Evolutionary conservation across 2,113 vertebrate genomes (phyloP), one percentile per base, ranked within the genome.

Genomic region (Trematocara stigmaticum): DNA sequence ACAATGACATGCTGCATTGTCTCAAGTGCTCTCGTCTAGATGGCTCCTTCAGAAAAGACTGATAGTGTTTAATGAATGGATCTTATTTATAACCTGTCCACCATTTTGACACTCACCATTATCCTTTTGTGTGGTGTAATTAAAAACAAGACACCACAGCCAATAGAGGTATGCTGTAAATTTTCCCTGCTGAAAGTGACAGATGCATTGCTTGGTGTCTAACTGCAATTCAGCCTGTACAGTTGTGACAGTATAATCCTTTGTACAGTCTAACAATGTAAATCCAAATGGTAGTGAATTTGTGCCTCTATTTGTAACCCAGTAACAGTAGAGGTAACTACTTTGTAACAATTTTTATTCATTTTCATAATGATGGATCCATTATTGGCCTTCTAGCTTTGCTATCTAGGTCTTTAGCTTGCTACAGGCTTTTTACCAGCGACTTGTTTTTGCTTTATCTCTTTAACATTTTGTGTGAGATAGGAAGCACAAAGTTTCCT

Each of bases 1-100:
- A 87, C 87, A 81, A 82, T 85, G 84, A 94, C 87, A 84, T 15
- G 74, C 47, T 81, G 79, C 85, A 79, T 93, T 91, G 91, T 95
- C 88, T 90, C 38, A 74, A 35, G 8, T 31, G n/a, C 4, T 42
- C 84, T 91, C 85, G 20, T 93, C 81, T 86, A 87, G 86, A 86
- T 85, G 83, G 90, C 52, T 83, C 87, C 82, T 84, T 82, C 78
- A 85, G 45, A 61, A 79, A 78, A 29, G 76, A 66, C 52, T 86
- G 88, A 91, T 87, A 59, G 84, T 13, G 61, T 81, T 89, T 84
- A 84, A 76, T 92, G 85, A 93, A 88, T 79, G 31, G 74, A 83
- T 51, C 55, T 86, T 84, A 84, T 91, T 55, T 82, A 88, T 82
- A 74, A 88, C 90, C 81, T 88, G 45, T 74, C 83, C 42, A 47